Conservation (phyloP, 2,888 invertebrate genomes). For the Lottia scabra region DNA sequence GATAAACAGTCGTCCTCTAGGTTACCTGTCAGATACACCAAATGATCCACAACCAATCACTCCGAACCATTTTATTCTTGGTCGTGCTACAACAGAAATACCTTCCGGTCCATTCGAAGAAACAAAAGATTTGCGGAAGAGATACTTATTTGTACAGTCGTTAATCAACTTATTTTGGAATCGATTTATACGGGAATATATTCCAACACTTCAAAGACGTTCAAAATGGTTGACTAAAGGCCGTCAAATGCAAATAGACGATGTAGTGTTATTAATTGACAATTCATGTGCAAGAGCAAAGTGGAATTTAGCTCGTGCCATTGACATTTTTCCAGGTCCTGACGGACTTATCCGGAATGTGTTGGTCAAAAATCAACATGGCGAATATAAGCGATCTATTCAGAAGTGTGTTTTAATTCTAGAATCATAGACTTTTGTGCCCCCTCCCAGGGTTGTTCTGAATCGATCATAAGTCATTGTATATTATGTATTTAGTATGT, state of each 20-base stretch:
- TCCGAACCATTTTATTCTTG: constrained; percentile 22
- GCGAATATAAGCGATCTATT: not conserved
- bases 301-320: constrained; percentile 14
- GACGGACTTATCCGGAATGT: constrained; percentile 15
- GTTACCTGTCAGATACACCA: constrained; percentile 10
- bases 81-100: constrained; percentile 17
- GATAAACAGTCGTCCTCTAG: constrained; percentile 21
- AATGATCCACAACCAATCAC: constrained; percentile 18
- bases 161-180: constrained; percentile 20
- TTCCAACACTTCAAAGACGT: constrained; percentile 13
- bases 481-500: not conserved
- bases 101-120: constrained; percentile 14
- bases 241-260: constrained; percentile 14
- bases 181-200: constrained; percentile 15
- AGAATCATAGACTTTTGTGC: not conserved
- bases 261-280: constrained; percentile 13
- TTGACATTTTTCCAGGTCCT: constrained; percentile 13
- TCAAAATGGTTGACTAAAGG: constrained; percentile 15
- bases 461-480: not conserved
- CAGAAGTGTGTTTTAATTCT: not conserved
- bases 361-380: constrained; percentile 3
- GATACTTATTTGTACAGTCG: constrained; percentile 16
- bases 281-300: not conserved
- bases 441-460: not conserved
- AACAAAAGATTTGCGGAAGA: constrained; percentile 11